Percentiles rank a stretch among this genome's conserved stretches.
Evolutionary conservation across 2,113 vertebrate species (phyloP).

Genomic region (Puma concolor): DNA sequence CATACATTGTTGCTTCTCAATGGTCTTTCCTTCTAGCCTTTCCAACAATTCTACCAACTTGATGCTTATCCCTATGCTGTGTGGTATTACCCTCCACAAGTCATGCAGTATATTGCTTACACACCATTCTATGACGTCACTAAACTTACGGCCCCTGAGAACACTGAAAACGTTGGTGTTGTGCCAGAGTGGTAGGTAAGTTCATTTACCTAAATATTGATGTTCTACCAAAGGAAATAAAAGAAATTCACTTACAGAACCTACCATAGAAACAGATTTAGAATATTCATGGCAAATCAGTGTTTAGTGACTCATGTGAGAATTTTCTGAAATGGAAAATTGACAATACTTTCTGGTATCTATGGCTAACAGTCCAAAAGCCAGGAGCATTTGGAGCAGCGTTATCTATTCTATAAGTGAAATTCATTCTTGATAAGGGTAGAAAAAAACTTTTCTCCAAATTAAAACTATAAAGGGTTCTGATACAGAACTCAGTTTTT

Average conservation of each 20-base stretch:
- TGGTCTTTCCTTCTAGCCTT: not conserved
- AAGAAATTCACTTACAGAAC: not conserved
- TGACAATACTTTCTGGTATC: not conserved
- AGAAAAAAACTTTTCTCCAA: not conserved
- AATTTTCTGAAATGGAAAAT: not conserved
- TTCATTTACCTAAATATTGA: not conserved
- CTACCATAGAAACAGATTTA: not conserved
- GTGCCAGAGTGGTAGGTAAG: conserved; percentile 63
- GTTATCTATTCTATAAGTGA: not conserved
- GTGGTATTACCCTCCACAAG: not conserved
- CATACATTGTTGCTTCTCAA: not conserved
- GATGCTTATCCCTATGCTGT: not conserved
- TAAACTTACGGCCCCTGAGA: not conserved
- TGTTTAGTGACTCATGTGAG: not conserved
- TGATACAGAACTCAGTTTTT: not conserved
- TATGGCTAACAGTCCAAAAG: not conserved
- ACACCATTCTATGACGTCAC: too few species aligned
- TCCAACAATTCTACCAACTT: not conserved
- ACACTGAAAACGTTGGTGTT: not conserved
- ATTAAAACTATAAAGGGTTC: not conserved
- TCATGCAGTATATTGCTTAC: not conserved
- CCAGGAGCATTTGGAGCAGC: not conserved
- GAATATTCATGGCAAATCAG: not conserved
- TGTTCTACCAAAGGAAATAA: not conserved
- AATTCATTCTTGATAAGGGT: not conserved